These are phyloP conservation scores for Thymelicus sylvestris DNA, from an alignment of 2,888 invertebrate species.

Conservation along the genomic window DNA sequence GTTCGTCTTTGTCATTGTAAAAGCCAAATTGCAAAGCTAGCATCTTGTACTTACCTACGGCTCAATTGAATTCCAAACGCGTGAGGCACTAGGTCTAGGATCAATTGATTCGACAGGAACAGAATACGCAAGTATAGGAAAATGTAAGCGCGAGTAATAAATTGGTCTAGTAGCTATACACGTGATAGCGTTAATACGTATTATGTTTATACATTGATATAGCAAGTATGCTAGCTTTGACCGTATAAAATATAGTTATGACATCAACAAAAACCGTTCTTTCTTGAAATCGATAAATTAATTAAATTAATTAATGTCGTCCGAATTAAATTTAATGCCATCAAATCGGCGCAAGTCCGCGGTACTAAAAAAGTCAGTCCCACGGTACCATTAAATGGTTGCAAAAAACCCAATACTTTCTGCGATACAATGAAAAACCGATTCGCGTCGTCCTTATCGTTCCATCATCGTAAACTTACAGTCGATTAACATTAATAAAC, in stretches of 20 bases:
- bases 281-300: too few species aligned
- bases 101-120: too few species aligned
- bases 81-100: too few species aligned
- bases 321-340: constrained; percentile 7
- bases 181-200: too few species aligned
- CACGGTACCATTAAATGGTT: constrained; percentile 14
- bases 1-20: too few species aligned
- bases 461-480: constrained; percentile 48
- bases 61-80: too few species aligned
- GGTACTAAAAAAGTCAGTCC: constrained; percentile 25
- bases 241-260: not conserved
- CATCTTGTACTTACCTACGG: too few species aligned
- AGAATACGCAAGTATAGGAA: too few species aligned
- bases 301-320: constrained; percentile 2
- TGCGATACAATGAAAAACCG: constrained; percentile 34
- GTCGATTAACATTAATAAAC: constrained; percentile 56
- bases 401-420: constrained; percentile 33
- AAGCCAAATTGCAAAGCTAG: too few species aligned
- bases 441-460: constrained; percentile 31
- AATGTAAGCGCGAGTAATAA: too few species aligned
- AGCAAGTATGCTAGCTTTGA: not conserved
- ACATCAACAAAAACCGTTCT: not conserved
- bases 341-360: not conserved
- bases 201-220: too few species aligned
- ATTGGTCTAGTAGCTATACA: too few species aligned